Conservation (phyloP, 2,113 vertebrate species). For the Sinocyclocheilus grahami region DNA sequence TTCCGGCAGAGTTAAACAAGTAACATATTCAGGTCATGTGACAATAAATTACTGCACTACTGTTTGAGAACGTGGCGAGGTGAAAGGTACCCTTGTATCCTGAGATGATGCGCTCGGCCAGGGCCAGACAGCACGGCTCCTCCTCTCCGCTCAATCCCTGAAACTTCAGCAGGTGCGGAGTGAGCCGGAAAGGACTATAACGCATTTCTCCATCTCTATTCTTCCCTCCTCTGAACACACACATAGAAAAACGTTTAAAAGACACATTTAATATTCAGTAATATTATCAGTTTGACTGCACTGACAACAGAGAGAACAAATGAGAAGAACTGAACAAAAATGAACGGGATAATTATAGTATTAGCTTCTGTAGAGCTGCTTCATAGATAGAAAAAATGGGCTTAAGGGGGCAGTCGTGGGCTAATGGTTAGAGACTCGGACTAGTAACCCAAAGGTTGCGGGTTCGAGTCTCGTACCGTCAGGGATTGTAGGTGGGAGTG, state of each 20-base stretch:
- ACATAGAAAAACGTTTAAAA: neutral
- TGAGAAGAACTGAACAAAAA: neutral
- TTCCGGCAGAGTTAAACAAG: neutral
- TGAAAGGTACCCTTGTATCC: constrained; percentile 83
- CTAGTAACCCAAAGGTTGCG: too few species aligned
- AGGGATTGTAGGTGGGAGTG: too few species aligned
- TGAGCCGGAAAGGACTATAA: constrained; percentile 83
- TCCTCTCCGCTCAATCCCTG: constrained; percentile 63
- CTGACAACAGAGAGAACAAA: neutral
- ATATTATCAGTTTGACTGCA: neutral
- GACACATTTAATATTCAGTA: neutral
- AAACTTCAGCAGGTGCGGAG: constrained; percentile 81
- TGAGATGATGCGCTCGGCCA: constrained; percentile 87
- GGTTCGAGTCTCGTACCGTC: too few species aligned
- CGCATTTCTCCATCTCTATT: constrained; percentile 74
- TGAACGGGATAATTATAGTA: neutral
- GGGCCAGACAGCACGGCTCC: constrained; percentile 80
- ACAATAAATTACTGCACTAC: too few species aligned
- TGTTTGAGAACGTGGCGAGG: neutral
- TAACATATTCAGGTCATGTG: neutral
- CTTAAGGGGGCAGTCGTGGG: too few species aligned
- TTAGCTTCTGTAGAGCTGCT: neutral
- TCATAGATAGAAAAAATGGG: neutral
- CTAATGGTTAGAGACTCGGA: too few species aligned
- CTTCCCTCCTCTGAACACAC: constrained; percentile 75